Conservation (phyloP, 2,113 vertebrate genomes). For the Mobula hypostoma region DNA sequence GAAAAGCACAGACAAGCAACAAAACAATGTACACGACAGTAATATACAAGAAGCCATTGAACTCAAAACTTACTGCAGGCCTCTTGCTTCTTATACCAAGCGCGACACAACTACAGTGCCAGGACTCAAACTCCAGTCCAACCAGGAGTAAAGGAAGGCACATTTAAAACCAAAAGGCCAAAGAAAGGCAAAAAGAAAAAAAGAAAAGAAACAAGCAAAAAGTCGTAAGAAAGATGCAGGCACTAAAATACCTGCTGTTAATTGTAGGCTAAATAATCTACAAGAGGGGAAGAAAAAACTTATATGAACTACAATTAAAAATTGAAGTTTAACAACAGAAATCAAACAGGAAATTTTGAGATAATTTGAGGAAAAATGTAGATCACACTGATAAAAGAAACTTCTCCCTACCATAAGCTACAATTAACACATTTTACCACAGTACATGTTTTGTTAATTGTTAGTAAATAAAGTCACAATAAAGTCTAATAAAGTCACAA, state of each 20-base stretch:
- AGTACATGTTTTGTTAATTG: background rate
- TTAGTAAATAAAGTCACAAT: background rate
- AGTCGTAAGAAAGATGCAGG: conserved; percentile 52
- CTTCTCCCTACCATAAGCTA: background rate
- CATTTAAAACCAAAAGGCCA: conserved; percentile 44
- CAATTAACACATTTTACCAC: background rate
- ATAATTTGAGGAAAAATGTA: background rate
- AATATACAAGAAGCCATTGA: conserved; percentile 19
- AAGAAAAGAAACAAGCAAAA: conserved; percentile 48
- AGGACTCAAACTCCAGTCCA: conserved; percentile 70
- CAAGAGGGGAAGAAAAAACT: background rate
- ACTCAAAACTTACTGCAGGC: conserved; percentile 63
- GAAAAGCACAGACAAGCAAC: background rate
- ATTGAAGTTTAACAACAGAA: background rate
- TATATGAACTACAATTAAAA: background rate
- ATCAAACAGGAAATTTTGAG: background rate
- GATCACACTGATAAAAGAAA: background rate
- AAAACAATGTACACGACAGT: conserved; percentile 28
- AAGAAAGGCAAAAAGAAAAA: conserved; percentile 17
- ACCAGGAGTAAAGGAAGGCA: conserved; percentile 58
- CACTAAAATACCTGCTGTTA: conserved; percentile 10
- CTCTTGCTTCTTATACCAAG: conserved; percentile 73
- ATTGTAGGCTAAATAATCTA: background rate
- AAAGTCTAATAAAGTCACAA: background rate
- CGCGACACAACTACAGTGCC: conserved; percentile 73